Evolutionary conservation across 2,113 vertebrate species (phyloP).

Genomic region (Symphodus melops): DNA sequence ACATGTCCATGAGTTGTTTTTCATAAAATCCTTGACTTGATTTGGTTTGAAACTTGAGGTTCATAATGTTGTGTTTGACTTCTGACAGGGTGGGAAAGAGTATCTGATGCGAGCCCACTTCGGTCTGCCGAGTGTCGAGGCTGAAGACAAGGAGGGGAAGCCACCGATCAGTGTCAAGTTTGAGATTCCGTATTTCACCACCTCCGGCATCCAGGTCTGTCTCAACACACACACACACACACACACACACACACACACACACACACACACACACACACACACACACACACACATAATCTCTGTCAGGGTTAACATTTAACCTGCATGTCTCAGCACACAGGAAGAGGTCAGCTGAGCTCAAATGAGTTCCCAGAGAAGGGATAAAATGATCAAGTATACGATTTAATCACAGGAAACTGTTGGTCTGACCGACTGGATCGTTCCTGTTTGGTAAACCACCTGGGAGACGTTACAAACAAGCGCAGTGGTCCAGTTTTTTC

Average conservation of each 20-base stretch:
- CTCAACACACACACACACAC: not conserved
- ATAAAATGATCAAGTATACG: not conserved
- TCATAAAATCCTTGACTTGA: not conserved
- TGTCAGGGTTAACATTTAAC: conserved; percentile 1
- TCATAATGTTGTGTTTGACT: conserved; percentile 16
- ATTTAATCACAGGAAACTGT: conserved; percentile 6
- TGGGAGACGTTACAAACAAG: conserved; percentile 8
- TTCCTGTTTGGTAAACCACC: not conserved
- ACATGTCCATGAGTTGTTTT: not conserved
- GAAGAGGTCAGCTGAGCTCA: not conserved
- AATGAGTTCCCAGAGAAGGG: not conserved
- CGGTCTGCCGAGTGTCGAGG: conserved; percentile 96
- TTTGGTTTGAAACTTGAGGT: not conserved
- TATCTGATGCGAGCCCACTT: conserved; percentile 98
- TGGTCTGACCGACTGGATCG: not conserved
- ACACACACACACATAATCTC: not conserved
- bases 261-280: no score
- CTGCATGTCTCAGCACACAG: not conserved
- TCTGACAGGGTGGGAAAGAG: conserved; percentile 93
- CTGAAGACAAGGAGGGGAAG: conserved; percentile 98
- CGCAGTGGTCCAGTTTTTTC: conserved; percentile 11
- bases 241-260: no score
- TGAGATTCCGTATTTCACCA: conserved; percentile 98
- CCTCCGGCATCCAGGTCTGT: conserved; percentile 96
- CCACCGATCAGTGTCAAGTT: conserved; percentile 98